Base-by-base conservation (phyloP, 2,888 invertebrate genomes). In the Drosophila rellima region DNA sequence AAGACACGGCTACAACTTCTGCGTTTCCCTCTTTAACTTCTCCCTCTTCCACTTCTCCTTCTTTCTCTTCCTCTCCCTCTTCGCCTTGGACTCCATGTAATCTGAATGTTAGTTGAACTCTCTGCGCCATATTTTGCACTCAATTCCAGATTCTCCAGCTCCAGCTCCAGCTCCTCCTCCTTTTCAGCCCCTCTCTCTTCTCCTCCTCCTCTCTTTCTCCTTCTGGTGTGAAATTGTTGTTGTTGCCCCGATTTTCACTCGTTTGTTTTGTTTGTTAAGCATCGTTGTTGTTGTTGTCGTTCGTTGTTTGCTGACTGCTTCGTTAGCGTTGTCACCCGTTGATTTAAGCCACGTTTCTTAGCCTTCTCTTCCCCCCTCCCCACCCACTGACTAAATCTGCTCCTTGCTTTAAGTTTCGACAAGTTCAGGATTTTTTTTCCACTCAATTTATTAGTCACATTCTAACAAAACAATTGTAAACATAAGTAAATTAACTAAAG, bases 61-160 rank as follows among this genome's bases (percentile, higher is more conserved):
- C 23, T 31, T 8, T n/a, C n/a, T n/a, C n/a, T n/a, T 11, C 26
- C 20, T 7, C 23, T 23, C 13, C 18, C 13, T 4, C 6, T 2
- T 7, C 17, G n/a, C 7, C 17, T 39, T 26, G 20, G 6, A 37
- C 39, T 23, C 45, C 13, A 2, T 26, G 26, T 18, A 17, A 31
- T 37, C 47, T 47, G 10, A 11, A 26, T 64, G 44, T 20, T 33
- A 45, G 26, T 7, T 26, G 29, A n/a, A n/a, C 56, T 42, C 64
- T 47, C 64, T 76, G 78, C 78, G 83, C 83, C 84, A 87, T 83
- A 81, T 83, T 86, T 88, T 88, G 89, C 85, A 88, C 88, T 83
- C 87, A 83, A 86, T 88, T 83, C 81, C 70, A 75, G 78, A 56
- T 77, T 69, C 68, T 20, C 40, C 29, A n/a, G 26, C 50, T 51